phyloP scores from a whole-genome alignment of 2,888 invertebrate species.

The Stegophylla sp. region DNA sequence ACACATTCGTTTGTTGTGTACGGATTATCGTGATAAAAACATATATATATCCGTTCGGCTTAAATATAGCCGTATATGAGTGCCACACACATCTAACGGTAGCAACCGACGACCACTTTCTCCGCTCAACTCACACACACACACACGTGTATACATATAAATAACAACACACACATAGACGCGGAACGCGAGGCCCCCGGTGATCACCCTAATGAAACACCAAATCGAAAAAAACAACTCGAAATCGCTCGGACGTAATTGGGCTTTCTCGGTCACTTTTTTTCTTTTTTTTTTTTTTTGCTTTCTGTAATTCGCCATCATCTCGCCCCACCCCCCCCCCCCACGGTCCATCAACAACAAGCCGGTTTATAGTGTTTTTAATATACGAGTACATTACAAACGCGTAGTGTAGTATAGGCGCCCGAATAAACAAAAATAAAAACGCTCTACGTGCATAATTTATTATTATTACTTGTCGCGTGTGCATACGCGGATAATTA shows the following conservation, averaged over 20 bases:
- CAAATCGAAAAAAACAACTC: slow-evolving; percentile 18
- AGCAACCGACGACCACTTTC: slow-evolving; percentile 51
- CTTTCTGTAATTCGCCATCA: slow-evolving; percentile 3
- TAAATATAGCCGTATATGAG: background rate
- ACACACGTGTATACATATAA: background rate
- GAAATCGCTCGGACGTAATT: slow-evolving; percentile 20
- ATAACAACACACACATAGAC: background rate
- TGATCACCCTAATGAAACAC: slow-evolving; percentile 28
- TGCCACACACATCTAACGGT: slow-evolving; percentile 37
- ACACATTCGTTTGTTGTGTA: slow-evolving; percentile 8
- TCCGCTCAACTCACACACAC: slow-evolving; percentile 17
- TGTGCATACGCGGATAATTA: background rate
- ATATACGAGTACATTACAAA: background rate
- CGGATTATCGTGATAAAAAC: slow-evolving; percentile 36
- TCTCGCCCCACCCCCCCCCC: background rate
- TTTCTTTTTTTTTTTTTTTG: background rate
- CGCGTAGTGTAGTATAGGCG: background rate
- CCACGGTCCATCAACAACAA: background rate
- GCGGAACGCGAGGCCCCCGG: background rate
- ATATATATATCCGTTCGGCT: slow-evolving; percentile 19
- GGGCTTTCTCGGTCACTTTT: slow-evolving; percentile 51
- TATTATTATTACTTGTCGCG: slow-evolving; percentile 5
- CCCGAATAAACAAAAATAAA: slow-evolving; percentile 1
- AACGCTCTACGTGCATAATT: background rate
- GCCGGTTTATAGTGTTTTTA: background rate